Conservation (phyloP, 2,888 invertebrate species). For the Zeuzera pyrina region DNA sequence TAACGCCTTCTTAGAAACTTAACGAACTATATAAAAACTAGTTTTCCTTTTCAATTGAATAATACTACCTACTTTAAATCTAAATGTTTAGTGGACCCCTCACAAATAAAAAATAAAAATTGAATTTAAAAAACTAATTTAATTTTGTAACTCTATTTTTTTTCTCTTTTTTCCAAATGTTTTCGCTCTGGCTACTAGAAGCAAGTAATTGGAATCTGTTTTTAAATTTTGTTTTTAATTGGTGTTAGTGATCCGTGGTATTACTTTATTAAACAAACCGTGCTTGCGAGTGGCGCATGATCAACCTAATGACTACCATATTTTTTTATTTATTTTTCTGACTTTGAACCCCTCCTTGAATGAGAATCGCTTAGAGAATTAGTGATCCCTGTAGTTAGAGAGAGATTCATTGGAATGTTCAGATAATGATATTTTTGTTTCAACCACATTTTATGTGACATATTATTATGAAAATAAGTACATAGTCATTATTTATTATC, state of each 20-base stretch:
- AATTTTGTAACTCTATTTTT: slow-evolving; percentile 40
- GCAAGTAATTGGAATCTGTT: slow-evolving; percentile 59
- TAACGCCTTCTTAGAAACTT: too few species aligned
- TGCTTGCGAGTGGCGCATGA: slow-evolving; percentile 58
- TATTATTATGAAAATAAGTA: too few species aligned
- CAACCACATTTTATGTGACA: too few species aligned
- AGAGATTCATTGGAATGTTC: slow-evolving; percentile 66
- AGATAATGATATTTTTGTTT: slow-evolving; percentile 3
- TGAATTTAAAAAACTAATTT: slow-evolving; percentile 25
- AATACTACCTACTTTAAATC: slow-evolving; percentile 2
- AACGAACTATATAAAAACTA: slow-evolving; percentile 8
- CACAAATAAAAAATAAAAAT: slow-evolving; percentile 17
- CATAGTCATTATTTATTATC: too few species aligned
- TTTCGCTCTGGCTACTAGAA: slow-evolving; percentile 73
- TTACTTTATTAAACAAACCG: slow-evolving; percentile 22
- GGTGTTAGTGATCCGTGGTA: slow-evolving; percentile 55
- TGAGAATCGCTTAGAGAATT: slow-evolving; percentile 49
- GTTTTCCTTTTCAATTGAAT: not conserved
- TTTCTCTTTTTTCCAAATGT: slow-evolving; percentile 42
- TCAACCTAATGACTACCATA: slow-evolving; percentile 17
- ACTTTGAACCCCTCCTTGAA: slow-evolving; percentile 43
- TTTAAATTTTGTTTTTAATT: slow-evolving; percentile 27
- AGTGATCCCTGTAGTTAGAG: slow-evolving; percentile 54
- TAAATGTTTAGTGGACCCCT: slow-evolving; percentile 5
- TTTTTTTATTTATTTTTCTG: slow-evolving; percentile 22